These are phyloP conservation scores for Pseudomugil tenellus DNA, from an alignment of 2,797 vertebrate species.

Conservation along the genomic window DNA sequence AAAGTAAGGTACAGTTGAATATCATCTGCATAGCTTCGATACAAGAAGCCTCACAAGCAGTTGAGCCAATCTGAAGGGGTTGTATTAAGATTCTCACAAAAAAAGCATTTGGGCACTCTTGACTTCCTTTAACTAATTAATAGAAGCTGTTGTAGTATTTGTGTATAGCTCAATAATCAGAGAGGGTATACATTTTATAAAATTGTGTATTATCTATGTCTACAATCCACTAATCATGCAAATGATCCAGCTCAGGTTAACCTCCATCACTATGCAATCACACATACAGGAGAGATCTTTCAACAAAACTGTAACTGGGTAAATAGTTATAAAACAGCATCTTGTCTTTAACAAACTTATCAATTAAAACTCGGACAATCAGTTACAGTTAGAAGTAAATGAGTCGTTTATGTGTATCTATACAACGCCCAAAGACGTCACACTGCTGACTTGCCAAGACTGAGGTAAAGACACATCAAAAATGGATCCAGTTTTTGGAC, in stretches of 20 bases:
- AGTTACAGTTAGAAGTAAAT: neutral
- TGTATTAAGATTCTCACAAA: neutral
- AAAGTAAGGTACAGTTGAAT: no score
- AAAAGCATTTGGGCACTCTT: neutral
- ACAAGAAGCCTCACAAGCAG: neutral
- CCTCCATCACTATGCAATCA: no score
- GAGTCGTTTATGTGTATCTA: neutral
- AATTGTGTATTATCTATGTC: neutral
- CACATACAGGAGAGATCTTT: no score
- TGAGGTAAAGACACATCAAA: conserved; percentile 3
- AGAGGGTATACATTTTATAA: neutral
- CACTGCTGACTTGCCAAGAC: neutral
- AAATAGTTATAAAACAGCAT: neutral
- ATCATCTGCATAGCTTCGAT: neutral
- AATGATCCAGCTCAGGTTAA: neutral
- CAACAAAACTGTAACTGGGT: no score
- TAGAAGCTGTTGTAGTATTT: neutral
- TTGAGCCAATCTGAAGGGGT: neutral
- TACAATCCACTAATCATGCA: neutral
- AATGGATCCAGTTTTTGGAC: neutral
- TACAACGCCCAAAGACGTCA: neutral
- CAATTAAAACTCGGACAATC: neutral
- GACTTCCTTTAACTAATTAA: neutral
- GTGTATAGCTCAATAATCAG: neutral
- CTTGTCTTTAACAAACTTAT: neutral